Evolutionary conservation across 23 tunicate species (phyloP).

Genomic region (Aplidium turbinatum): DNA sequence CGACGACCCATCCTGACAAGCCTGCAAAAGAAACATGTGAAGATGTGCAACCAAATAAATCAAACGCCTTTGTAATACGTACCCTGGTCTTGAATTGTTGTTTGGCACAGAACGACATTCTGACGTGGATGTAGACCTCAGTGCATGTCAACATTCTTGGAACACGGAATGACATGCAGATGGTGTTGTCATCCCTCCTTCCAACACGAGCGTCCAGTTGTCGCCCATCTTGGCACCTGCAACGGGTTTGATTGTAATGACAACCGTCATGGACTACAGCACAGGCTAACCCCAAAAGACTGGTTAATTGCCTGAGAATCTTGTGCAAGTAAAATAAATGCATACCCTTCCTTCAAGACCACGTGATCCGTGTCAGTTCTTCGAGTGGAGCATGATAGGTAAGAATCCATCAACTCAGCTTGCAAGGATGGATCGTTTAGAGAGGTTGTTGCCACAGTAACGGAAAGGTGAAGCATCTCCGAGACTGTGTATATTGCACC

Average conservation of each 20-base stretch:
- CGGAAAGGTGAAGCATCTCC: too few species aligned
- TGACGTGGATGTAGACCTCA: neutral
- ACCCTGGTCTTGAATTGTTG: too few species aligned
- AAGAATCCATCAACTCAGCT: too few species aligned
- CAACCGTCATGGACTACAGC: too few species aligned
- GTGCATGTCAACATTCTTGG: neutral
- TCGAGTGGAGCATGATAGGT: neutral
- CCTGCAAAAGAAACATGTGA: too few species aligned
- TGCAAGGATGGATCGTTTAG: too few species aligned
- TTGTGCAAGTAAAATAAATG: neutral
- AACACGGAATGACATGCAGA: neutral
- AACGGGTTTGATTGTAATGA: too few species aligned
- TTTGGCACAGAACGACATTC: neutral
- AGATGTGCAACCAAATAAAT: too few species aligned
- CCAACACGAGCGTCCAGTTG: neutral
- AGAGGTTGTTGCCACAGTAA: too few species aligned
- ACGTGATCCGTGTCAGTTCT: neutral
- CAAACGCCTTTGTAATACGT: too few species aligned
- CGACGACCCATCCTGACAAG: neutral
- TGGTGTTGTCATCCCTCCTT: neutral
- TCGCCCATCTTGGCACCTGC: neutral
- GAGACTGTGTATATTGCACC: too few species aligned
- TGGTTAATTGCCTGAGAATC: too few species aligned
- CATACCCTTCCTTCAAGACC: neutral
- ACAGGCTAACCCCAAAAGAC: neutral